phyloP scores from a whole-genome alignment of 2,797 vertebrate species.

The Heterohyrax brucei region DNA sequence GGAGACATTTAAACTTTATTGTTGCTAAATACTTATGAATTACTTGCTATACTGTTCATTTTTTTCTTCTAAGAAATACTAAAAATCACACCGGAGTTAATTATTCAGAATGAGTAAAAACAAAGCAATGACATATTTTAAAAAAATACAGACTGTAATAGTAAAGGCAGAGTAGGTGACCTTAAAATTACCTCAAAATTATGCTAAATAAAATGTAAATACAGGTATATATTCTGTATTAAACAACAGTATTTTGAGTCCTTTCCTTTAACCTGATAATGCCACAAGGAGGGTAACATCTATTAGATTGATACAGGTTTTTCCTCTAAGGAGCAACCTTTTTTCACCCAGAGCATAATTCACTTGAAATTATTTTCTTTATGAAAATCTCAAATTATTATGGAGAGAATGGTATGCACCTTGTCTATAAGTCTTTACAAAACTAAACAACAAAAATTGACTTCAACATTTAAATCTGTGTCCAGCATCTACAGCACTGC shows the following conservation, averaged over 20 bases:
- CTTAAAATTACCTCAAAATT: neutral
- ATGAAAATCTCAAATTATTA: slow-evolving; percentile 59
- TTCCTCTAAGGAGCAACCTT: neutral
- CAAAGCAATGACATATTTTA: slow-evolving; percentile 28
- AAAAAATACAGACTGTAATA: slow-evolving; percentile 26
- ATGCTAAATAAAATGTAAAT: slow-evolving; percentile 55
- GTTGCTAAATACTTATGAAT: neutral
- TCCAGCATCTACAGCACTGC: neutral
- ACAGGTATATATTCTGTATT: neutral
- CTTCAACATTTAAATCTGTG: slow-evolving; percentile 44
- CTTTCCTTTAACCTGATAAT: slow-evolving; percentile 17
- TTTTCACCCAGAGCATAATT: neutral
- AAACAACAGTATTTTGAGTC: slow-evolving; percentile 5
- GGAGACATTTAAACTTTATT: slow-evolving; percentile 16
- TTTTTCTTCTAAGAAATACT: slow-evolving; percentile 39
- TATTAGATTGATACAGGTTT: slow-evolving; percentile 4
- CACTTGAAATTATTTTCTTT: slow-evolving; percentile 46
- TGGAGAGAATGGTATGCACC: neutral
- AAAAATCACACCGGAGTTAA: neutral
- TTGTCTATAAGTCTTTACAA: slow-evolving; percentile 22
- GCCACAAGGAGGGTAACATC: slow-evolving; percentile 5
- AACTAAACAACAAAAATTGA: slow-evolving; percentile 29
- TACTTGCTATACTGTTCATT: neutral
- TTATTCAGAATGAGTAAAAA: slow-evolving; percentile 51
- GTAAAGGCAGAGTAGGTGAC: slow-evolving; percentile 1